Evolutionary conservation across 2,797 vertebrate species (phyloP).

Genomic region (Pelodytes ibericus): DNA sequence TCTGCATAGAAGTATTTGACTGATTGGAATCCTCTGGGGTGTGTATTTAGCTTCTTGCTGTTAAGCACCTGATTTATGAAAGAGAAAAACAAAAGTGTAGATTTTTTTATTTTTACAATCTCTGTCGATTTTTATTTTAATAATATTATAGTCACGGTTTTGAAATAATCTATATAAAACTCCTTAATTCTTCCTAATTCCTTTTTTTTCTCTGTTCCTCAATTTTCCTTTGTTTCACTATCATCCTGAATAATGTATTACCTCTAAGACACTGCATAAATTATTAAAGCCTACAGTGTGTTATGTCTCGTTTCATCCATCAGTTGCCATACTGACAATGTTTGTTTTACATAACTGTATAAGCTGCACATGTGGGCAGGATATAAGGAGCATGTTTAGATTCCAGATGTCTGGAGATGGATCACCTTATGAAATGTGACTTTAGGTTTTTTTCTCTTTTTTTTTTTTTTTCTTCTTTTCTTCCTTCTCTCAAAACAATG

Average conservation of each 20-base stretch:
- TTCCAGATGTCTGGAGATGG: constrained; percentile 28
- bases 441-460: constrained; percentile 52
- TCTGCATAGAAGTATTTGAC: not conserved
- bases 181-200: not conserved
- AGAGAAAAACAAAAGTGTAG: not conserved
- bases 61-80: not conserved
- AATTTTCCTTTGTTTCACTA: constrained; percentile 9
- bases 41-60: not conserved
- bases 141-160: not conserved
- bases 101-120: not conserved
- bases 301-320: constrained; percentile 27
- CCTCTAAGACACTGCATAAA: constrained; percentile 21
- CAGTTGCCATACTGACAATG: constrained; percentile 10
- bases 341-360: constrained; percentile 41
- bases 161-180: not conserved
- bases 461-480: not conserved
- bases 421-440: constrained; percentile 44
- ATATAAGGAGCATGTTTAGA: constrained; percentile 23
- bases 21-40: not conserved
- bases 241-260: constrained; percentile 20
- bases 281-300: constrained; percentile 3
- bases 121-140: constrained; percentile 4
- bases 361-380: constrained; percentile 19
- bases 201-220: not conserved
- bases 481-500: constrained; percentile 54